Conservation (phyloP, 1,140 invertebrate genomes). For the Neodiprion virginianus region DNA sequence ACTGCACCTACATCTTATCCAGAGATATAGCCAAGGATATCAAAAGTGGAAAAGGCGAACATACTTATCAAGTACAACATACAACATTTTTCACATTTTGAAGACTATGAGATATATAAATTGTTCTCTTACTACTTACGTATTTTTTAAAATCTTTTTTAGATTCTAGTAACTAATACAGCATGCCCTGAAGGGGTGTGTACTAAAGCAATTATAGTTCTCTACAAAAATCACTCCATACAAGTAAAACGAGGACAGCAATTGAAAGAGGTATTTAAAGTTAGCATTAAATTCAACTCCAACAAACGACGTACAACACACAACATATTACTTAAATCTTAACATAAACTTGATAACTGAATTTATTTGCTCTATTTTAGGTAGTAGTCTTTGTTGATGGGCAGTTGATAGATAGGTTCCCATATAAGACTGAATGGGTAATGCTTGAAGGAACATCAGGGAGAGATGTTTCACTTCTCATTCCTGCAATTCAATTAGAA, state of each 20-base stretch:
- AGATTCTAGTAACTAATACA: conserved; percentile 70
- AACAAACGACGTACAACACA: conserved; percentile 7
- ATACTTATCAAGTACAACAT: conserved; percentile 68
- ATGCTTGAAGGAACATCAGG: conserved; percentile 45
- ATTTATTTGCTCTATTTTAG: conserved; percentile 25
- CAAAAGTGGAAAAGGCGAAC: conserved; percentile 51
- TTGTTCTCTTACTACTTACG: conserved; percentile 14
- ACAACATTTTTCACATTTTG: conserved; percentile 13
- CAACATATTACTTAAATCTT: conserved; percentile 19
- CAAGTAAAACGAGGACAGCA: conserved; percentile 58
- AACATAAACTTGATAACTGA: conserved; percentile 25
- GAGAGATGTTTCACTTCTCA: conserved; percentile 55
- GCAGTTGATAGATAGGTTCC: conserved; percentile 43
- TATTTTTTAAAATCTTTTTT: conserved; percentile 29
- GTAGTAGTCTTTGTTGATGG: conserved; percentile 49
- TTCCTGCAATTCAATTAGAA: conserved; percentile 56
- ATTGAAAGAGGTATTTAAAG: neutral
- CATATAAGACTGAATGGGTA: conserved; percentile 53
- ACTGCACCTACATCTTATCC: conserved; percentile 81
- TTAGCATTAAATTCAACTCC: neutral
- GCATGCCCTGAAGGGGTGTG: conserved; percentile 67
- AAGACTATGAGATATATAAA: conserved; percentile 7
- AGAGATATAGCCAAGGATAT: conserved; percentile 61
- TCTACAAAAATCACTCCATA: conserved; percentile 70
- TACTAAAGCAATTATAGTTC: conserved; percentile 68